Conservation (phyloP, 2,888 invertebrate species). For the Nomada ferruginata region DNA sequence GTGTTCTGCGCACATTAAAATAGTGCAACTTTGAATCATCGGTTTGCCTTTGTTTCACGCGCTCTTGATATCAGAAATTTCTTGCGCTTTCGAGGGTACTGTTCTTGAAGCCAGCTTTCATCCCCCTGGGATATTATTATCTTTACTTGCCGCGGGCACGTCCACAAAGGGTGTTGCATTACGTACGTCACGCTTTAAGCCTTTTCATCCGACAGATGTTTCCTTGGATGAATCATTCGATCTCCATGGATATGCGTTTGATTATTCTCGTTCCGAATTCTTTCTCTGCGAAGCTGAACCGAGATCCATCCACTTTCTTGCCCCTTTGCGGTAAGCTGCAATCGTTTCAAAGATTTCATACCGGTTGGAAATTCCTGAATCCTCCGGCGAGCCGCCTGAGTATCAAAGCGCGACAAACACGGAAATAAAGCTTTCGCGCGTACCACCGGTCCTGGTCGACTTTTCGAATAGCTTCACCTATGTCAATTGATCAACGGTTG, state of each 20-base stretch:
- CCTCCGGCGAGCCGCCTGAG: background rate
- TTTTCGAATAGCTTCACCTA: conserved; percentile 15
- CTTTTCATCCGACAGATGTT: conserved; percentile 29
- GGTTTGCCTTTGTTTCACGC: conserved; percentile 4
- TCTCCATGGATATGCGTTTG: conserved; percentile 28
- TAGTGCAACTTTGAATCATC: background rate
- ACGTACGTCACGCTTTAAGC: conserved; percentile 50
- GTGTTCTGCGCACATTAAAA: background rate
- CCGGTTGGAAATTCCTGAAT: conserved; percentile 14
- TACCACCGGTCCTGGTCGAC: conserved; percentile 21
- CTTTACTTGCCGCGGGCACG: conserved; percentile 29
- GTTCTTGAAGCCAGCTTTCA: conserved; percentile 35
- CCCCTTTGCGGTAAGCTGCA: background rate
- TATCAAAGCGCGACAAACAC: conserved; percentile 42
- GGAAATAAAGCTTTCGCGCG: conserved; percentile 34
- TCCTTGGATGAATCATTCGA: conserved; percentile 18
- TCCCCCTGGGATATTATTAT: conserved; percentile 53
- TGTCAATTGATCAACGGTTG: conserved; percentile 12
- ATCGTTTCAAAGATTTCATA: conserved; percentile 25
- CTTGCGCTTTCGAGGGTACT: background rate
- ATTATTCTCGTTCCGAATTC: conserved; percentile 49
- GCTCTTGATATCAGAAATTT: conserved; percentile 20
- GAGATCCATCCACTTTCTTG: conserved; percentile 1
- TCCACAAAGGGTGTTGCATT: conserved; percentile 43
- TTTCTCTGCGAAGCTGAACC: background rate